phyloP scores from a whole-genome alignment of 2,797 vertebrate species.

The Sparidentex hasta region DNA sequence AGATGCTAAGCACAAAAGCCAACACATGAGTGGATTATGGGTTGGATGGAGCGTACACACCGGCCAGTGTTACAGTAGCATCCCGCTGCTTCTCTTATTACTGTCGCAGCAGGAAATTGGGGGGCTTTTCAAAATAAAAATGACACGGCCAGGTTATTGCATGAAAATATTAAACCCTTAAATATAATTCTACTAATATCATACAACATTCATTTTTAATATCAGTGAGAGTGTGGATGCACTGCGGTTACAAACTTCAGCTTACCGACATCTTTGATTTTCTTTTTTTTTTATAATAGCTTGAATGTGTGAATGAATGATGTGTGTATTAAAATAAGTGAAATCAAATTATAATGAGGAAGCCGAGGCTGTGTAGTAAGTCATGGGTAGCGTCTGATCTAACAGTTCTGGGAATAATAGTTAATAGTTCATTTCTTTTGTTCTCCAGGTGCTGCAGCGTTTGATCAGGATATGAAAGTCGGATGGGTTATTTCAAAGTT shows the following conservation, averaged over 20 bases:
- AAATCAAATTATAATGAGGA: not conserved
- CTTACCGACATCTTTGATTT: not conserved
- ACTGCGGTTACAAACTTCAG: not conserved
- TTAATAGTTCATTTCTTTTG: no score
- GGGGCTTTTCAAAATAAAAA: conserved; percentile 10
- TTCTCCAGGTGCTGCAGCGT: no score
- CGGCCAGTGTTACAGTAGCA: conserved; percentile 7
- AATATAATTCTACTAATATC: not conserved
- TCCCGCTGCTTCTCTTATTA: conserved; percentile 29
- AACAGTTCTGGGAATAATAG: not conserved
- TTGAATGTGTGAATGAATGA: not conserved
- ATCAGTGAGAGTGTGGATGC: not conserved
- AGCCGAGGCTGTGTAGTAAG: not conserved
- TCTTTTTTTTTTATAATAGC: not conserved
- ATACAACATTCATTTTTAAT: not conserved
- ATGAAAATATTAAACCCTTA: conserved; percentile 7
- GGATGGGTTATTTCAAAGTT: no score
- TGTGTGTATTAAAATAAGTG: not conserved
- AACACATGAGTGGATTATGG: conserved; percentile 37
- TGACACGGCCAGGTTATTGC: not conserved
- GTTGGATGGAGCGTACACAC: conserved; percentile 21
- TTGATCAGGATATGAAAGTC: no score
- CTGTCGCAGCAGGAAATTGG: not conserved
- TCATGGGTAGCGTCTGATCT: not conserved
- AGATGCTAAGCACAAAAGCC: conserved; percentile 30